A percentile compares a stretch with the other conserved stretches of the same genome.
Conservation (phyloP, 1,140 invertebrate genomes). For the Odontomachus brunneus region DNA sequence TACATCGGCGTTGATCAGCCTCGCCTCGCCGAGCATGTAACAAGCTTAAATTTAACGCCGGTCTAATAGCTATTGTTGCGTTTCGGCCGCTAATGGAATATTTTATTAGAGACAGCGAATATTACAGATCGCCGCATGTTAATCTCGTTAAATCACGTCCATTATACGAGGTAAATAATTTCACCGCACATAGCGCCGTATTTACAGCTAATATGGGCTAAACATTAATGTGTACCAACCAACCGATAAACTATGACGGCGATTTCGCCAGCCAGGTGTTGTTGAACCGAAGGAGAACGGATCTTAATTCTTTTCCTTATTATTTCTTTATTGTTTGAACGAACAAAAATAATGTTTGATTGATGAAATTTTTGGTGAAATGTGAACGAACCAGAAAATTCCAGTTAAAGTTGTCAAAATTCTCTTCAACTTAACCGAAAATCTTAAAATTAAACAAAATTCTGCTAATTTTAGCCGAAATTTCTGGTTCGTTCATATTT, state of each 20-base stretch:
- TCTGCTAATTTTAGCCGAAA: no score
- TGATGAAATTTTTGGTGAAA: no score
- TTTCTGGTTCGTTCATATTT: no score
- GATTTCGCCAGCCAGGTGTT: constrained; percentile 11
- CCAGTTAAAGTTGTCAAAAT: no score
- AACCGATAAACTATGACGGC: not conserved
- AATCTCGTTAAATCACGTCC: constrained; percentile 54
- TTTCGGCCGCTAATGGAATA: constrained; percentile 54
- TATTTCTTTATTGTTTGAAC: not conserved
- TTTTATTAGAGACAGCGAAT: constrained; percentile 51
- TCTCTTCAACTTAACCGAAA: no score
- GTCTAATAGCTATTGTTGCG: constrained; percentile 52
- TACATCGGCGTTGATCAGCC: constrained; percentile 30
- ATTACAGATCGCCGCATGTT: constrained; percentile 57
- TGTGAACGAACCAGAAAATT: no score
- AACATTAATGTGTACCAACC: constrained; percentile 40
- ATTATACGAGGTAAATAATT: constrained; percentile 53
- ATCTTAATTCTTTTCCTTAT: not conserved
- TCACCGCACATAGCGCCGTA: constrained; percentile 23
- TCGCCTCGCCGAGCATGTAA: constrained; percentile 28
- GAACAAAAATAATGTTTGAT: no score
- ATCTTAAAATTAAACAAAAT: no score
- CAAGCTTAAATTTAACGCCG: constrained; percentile 52
- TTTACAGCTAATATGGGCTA: constrained; percentile 26
- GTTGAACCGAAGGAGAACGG: constrained; percentile 4